Base-by-base conservation (phyloP, 1,140 invertebrate genomes). In the Tachypleus tridentatus region DNA sequence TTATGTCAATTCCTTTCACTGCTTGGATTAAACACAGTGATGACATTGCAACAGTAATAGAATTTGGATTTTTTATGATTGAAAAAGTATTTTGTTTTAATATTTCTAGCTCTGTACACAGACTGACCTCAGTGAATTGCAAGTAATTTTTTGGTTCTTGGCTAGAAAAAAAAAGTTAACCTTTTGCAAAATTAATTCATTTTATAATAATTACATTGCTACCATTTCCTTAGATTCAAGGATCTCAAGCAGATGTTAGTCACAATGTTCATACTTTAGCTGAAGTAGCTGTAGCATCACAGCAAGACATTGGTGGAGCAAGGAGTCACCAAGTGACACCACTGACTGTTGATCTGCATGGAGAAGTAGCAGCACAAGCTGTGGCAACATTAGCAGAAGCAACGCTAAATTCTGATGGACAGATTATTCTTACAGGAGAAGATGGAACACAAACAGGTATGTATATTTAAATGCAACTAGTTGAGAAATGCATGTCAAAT, bases 351-450 rank as follows among this genome's bases (percentile, higher is more conserved):
- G 91, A 95, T 78, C 82, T 96, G 69, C 90, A 90, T 78, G 86
- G 85, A 59, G 87, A 74, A 48, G 70, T 69, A 7, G 70, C 68
- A 47, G 66, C 69, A 47, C 73, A 74, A 51, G 67, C 74, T 2
- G 75, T 76, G 57, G 70, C 73, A 8, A 70, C 73, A 10, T 64
- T 71, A 58, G 66, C 69, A n/a, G 69, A 70, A 59, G 69, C 66
- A 51, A 70, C 65, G 6, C 49, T 61, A 61, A 87, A 86, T 71
- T 90, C 93, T 77, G 92, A 94, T 75, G 92, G 91, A 51, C 93
- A 96, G 79, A 87, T 97, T 72, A 94, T 95, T 72, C 83, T 96
- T 67, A 94, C 91, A 57, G 89, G 89, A 63, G 92, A 94, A 82
- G 90, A 93, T 80, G 87, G 91, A 67, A 73, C 71, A 73, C 90